Conservation (phyloP, 2,888 invertebrate genomes). For the Reticulitermes lucifugus region DNA sequence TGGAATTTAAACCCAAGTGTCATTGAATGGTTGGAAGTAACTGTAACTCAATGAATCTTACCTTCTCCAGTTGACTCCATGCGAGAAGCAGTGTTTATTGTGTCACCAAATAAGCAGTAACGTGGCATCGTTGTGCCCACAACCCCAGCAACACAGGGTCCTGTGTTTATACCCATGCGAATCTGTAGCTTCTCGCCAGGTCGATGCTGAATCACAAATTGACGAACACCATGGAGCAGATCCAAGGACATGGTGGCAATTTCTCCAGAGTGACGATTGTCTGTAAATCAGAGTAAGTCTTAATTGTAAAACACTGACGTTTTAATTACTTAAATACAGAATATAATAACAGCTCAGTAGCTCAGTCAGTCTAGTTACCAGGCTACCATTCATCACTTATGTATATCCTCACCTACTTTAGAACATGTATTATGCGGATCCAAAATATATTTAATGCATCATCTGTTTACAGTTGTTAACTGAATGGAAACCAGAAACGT, state of each 20-base stretch:
- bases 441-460: too few species aligned
- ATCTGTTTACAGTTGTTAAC: too few species aligned
- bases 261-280: constrained; percentile 67
- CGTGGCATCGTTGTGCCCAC: constrained; percentile 73
- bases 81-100: constrained; percentile 74
- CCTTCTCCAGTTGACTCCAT: constrained; percentile 72
- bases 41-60: constrained; percentile 51
- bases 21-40: background rate
- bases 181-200: constrained; percentile 66
- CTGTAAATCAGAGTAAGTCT: background rate
- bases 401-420: too few species aligned
- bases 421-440: too few species aligned
- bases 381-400: too few species aligned
- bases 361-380: too few species aligned
- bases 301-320: too few species aligned
- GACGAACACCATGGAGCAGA: constrained; percentile 66
- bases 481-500: too few species aligned
- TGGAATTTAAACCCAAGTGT: too few species aligned
- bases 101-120: constrained; percentile 73
- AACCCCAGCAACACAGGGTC: constrained; percentile 74
- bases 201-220: constrained; percentile 69
- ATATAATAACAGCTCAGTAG: too few species aligned
- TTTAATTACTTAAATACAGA: too few species aligned
- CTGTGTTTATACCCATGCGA: constrained; percentile 72
- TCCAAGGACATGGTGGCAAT: constrained; percentile 73